phyloP scores from a whole-genome alignment of 2,113 vertebrate genomes.

The Triplophysa dalaica region DNA sequence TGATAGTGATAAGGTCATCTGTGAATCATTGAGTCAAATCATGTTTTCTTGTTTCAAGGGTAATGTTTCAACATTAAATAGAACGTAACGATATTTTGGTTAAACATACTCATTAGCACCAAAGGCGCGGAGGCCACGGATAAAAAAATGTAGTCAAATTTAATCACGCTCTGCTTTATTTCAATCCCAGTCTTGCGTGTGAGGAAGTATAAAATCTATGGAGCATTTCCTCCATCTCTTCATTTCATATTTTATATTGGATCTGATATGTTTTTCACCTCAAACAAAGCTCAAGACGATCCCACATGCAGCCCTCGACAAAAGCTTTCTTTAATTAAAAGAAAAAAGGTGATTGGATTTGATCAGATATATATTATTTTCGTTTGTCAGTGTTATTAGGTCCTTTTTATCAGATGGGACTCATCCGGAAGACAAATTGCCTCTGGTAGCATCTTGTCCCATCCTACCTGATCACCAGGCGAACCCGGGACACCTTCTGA shows the following conservation, averaged over 20 bases:
- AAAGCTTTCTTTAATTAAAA: slow-evolving; percentile 29
- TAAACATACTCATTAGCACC: too few relatives aligned
- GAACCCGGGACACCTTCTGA: slow-evolving; percentile 44
- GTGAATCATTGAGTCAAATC: neutral
- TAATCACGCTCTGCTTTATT: too few relatives aligned
- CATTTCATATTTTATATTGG: slow-evolving; percentile 2
- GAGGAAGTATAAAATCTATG: too few relatives aligned
- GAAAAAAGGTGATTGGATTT: slow-evolving; percentile 33
- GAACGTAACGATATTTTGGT: too few relatives aligned
- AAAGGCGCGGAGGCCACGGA: too few relatives aligned
- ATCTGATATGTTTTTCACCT: neutral
- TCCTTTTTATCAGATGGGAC: slow-evolving; percentile 31
- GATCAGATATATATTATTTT: slow-evolving; percentile 37
- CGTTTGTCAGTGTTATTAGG: slow-evolving; percentile 22
- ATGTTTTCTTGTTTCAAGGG: too few relatives aligned
- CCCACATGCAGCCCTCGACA: neutral
- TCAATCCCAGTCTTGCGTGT: too few relatives aligned
- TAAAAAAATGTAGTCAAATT: too few relatives aligned
- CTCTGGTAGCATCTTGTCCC: slow-evolving; percentile 5
- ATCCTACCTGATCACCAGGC: slow-evolving; percentile 46
- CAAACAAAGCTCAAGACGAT: slow-evolving; percentile 2
- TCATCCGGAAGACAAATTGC: slow-evolving; percentile 43
- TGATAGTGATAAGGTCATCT: slow-evolving; percentile 22
- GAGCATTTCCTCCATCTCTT: neutral
- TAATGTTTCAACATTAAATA: too few relatives aligned